Evolutionary conservation across 1,140 invertebrate species (phyloP), one percentile per base, ranked within the genome.

Genomic region (Cydia strobilella): DNA sequence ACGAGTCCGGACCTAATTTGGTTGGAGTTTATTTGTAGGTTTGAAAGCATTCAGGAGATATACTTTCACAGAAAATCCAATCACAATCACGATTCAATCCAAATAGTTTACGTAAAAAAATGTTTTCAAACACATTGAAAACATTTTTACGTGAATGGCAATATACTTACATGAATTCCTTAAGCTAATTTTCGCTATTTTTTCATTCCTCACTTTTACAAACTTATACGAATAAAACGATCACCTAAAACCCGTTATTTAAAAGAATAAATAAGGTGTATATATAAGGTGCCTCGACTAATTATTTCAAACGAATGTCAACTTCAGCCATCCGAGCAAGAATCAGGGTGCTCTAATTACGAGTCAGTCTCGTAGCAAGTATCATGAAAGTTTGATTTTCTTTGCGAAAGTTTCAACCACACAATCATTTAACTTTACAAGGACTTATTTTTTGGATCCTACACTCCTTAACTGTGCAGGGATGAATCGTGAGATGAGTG

Each of bases 241-340:
- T 2, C 35, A 2, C 31, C 31, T 31, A 31, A 27, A 31, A 31
- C 31, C 31, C 31, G 31, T 31, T 31, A 31, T 31, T 31, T 31
- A 31, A 31, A 31, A 31, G 5, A 31, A 15, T 48, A 4, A 15
- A 15, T n/a, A n/a, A 51, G 7, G 31, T 10, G 35, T 39, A 10
- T 39, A n/a, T 54, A 20, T 18, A 7, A 20, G n/a, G 54, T 59
- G 18, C 1, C 9, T n/a, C 45, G 54, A 62, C 63, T 66, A 66
- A 66, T 66, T 31, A 66, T 35, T 31, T 66, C n/a, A 31, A 66
- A 66, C 25, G 15, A 66, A 66, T n/a, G 63, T 9, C 35, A 66
- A 66, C 23, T 35, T 35, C 10, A 15, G 15, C 63, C 18, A 31
- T 31, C 25, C 3, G 1, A 18, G 7, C 27, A 23, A 63, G 25